Evolutionary conservation across 2,888 invertebrate genomes (phyloP).

Genomic region (Xylocampa areola): DNA sequence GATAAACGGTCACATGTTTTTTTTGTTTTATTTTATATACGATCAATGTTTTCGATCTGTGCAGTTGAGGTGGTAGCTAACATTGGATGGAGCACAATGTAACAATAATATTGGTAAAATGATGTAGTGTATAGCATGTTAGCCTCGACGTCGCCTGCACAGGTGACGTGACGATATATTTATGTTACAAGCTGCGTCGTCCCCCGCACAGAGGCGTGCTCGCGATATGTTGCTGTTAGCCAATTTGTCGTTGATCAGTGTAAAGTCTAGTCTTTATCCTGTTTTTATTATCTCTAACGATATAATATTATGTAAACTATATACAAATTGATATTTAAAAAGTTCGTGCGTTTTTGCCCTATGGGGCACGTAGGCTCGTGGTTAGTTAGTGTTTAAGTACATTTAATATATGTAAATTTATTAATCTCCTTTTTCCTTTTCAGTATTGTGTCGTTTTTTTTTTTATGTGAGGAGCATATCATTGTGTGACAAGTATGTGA

Average conservation of each 20-base stretch:
- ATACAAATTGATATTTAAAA: slow-evolving; percentile 87
- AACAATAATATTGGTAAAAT: slow-evolving; percentile 10
- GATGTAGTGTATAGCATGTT: slow-evolving; percentile 4
- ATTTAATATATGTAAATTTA: slow-evolving; percentile 87
- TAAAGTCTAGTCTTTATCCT: slow-evolving; percentile 90
- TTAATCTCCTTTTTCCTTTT: slow-evolving; percentile 88
- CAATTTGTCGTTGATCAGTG: slow-evolving; percentile 88
- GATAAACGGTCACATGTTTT: slow-evolving; percentile 67
- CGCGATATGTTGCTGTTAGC: slow-evolving; percentile 85
- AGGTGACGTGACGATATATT: slow-evolving; percentile 10
- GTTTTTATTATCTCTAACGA: slow-evolving; percentile 87
- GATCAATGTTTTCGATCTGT: slow-evolving; percentile 58
- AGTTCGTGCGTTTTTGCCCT: slow-evolving; percentile 81
- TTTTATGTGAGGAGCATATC: slow-evolving; percentile 76
- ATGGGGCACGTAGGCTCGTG: slow-evolving; percentile 83
- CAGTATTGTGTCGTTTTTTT: slow-evolving; percentile 88
- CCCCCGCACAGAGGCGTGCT: slow-evolving; percentile 70
- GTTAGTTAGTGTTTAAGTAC: slow-evolving; percentile 88
- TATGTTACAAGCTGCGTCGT: slow-evolving; percentile 40
- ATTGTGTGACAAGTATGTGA: slow-evolving; percentile 67
- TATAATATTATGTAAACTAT: slow-evolving; percentile 83
- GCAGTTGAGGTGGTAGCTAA: slow-evolving; percentile 24
- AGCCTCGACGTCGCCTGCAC: slow-evolving; percentile 7
- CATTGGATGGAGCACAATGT: slow-evolving; percentile 15
- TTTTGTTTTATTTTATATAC: slow-evolving; percentile 66